Evolutionary conservation across 2,888 invertebrate species (phyloP).

Genomic region (Philaethria dido): DNA sequence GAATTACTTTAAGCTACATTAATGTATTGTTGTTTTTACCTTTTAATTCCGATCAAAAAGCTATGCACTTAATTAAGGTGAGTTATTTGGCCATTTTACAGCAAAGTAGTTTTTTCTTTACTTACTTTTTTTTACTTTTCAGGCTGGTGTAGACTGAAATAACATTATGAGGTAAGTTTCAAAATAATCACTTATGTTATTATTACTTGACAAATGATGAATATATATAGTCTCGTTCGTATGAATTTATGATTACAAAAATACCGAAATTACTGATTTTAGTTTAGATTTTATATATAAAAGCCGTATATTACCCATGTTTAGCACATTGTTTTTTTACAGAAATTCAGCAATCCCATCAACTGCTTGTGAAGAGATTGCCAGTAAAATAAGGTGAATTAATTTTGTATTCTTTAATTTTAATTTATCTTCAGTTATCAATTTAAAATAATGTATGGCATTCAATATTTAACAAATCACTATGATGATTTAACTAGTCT

Average conservation of each 20-base stretch:
- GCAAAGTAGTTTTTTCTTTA: slow-evolving; percentile 70
- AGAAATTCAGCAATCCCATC: not conserved
- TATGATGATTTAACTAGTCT: slow-evolving; percentile 61
- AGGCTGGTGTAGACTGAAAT: slow-evolving; percentile 49
- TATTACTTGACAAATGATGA: slow-evolving; percentile 54
- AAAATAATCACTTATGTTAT: not conserved
- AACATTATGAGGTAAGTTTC: slow-evolving; percentile 16
- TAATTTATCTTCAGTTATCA: too few relatives aligned
- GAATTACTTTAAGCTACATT: slow-evolving; percentile 74
- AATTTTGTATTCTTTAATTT: too few relatives aligned
- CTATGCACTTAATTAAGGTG: slow-evolving; percentile 62
- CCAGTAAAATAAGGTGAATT: not conserved
- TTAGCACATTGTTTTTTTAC: not conserved
- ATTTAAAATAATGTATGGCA: too few relatives aligned
- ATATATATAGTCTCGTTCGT: slow-evolving; percentile 72
- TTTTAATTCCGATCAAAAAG: slow-evolving; percentile 45
- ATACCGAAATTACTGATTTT: slow-evolving; percentile 53
- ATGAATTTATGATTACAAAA: slow-evolving; percentile 69
- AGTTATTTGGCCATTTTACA: slow-evolving; percentile 61
- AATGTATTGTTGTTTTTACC: slow-evolving; percentile 60
- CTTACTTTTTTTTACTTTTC: slow-evolving; percentile 73
- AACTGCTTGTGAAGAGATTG: too few relatives aligned
- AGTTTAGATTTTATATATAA: slow-evolving; percentile 38
- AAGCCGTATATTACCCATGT: not conserved
- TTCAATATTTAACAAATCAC: not conserved